Percentiles rank a stretch among this genome's conserved stretches.
phyloP scores from a whole-genome alignment of 1,140 invertebrate genomes.

The Anastatus disparis region DNA sequence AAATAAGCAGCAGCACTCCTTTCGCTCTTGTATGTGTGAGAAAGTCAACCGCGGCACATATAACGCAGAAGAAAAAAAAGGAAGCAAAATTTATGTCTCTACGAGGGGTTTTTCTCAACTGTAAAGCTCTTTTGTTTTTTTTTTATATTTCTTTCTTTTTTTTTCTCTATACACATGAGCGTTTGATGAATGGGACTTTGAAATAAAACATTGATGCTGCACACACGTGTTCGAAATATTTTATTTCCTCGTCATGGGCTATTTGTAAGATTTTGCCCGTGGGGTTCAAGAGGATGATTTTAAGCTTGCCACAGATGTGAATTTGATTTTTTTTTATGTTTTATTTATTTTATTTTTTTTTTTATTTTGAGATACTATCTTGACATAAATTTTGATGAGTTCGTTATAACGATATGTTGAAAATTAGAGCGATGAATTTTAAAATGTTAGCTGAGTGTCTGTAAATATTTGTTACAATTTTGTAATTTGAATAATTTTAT shows the following conservation, averaged over 20 bases:
- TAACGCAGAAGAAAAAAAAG: neutral
- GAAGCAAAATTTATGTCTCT: conserved; percentile 17
- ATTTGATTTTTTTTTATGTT: neutral
- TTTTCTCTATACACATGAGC: neutral
- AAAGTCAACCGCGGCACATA: neutral
- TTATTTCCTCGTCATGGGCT: conserved; percentile 2
- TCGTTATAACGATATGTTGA: too few relatives aligned
- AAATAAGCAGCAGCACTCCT: too few relatives aligned
- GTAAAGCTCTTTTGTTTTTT: neutral
- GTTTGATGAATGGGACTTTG: neutral
- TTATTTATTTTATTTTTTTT: too few relatives aligned
- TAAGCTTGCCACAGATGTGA: neutral
- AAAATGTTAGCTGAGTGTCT: too few relatives aligned
- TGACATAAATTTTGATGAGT: too few relatives aligned
- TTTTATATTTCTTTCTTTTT: neutral
- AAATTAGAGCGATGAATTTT: too few relatives aligned
- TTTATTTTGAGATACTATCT: too few relatives aligned
- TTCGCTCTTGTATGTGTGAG: conserved; percentile 3
- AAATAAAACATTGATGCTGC: neutral
- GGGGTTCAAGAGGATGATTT: neutral
- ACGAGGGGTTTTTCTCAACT: neutral
- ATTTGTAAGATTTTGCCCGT: conserved; percentile 16
- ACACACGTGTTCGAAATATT: conserved; percentile 11
- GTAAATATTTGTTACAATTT: too few relatives aligned
- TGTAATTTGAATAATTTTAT: too few relatives aligned